Evolutionary conservation across 1,140 invertebrate species (phyloP).

Genomic region (Ericerus pela): DNA sequence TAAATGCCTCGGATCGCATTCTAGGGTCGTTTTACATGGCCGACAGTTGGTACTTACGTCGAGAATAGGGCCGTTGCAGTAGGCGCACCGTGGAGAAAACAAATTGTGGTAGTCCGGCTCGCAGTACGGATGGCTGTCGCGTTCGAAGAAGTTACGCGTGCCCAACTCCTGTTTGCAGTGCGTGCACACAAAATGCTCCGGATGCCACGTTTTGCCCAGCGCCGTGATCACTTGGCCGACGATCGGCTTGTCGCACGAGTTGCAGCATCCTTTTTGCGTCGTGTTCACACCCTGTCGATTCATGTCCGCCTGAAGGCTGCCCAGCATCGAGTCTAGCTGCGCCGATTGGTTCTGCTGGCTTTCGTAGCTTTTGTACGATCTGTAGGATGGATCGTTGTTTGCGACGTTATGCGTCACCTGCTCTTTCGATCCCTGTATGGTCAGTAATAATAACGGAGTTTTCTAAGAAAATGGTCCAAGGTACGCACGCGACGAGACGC

Average conservation of each 20-base stretch:
- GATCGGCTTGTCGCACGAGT: slow-evolving; percentile 93
- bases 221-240: slow-evolving; percentile 95
- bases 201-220: slow-evolving; percentile 97
- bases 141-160: slow-evolving; percentile 95
- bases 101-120: slow-evolving; percentile 96
- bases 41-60: too few species aligned
- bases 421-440: not conserved
- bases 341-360: slow-evolving; percentile 27
- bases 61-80: slow-evolving; percentile 95
- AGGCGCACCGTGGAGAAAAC: slow-evolving; percentile 93
- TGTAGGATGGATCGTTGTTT: slow-evolving; percentile 1
- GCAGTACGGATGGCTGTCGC: slow-evolving; percentile 91
- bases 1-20: too few species aligned
- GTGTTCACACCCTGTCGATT: slow-evolving; percentile 93
- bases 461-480: too few species aligned
- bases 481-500: too few species aligned
- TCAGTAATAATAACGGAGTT: too few species aligned
- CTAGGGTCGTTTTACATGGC: too few species aligned
- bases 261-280: slow-evolving; percentile 95
- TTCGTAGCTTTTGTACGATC: not conserved
- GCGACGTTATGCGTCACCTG: not conserved
- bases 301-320: slow-evolving; percentile 84
- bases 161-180: slow-evolving; percentile 93
- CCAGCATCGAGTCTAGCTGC: slow-evolving; percentile 85
- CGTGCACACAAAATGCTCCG: slow-evolving; percentile 94